Evolutionary conservation across 1,140 invertebrate species (phyloP).

Genomic region (Euura saliciscinereae): DNA sequence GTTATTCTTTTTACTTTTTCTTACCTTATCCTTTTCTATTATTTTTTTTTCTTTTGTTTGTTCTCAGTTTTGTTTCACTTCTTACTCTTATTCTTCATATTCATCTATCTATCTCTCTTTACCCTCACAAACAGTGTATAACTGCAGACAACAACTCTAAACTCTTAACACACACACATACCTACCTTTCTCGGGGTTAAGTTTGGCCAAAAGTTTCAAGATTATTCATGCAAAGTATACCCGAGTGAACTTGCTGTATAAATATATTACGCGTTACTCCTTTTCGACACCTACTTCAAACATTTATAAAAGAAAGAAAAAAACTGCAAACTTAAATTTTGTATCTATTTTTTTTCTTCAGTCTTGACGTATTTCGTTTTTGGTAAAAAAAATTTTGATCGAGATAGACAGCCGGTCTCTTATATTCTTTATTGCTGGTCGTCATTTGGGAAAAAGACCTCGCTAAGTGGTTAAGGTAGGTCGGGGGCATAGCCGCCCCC

Average conservation of each 20-base stretch:
- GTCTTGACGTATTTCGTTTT: no score
- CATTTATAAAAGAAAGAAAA: no score
- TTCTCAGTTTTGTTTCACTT: background rate
- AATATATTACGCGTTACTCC: slow-evolving; percentile 33
- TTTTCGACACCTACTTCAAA: background rate
- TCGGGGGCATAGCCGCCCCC: slow-evolving; percentile 21
- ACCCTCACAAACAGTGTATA: background rate
- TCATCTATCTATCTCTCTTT: slow-evolving; percentile 6
- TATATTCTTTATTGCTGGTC: slow-evolving; percentile 8
- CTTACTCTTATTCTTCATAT: background rate
- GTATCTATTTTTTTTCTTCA: no score
- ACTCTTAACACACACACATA: background rate
- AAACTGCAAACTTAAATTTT: no score
- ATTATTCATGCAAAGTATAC: slow-evolving; percentile 42
- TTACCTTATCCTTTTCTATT: background rate
- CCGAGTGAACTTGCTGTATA: slow-evolving; percentile 41
- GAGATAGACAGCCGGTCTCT: background rate
- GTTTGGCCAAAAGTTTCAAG: slow-evolving; percentile 41
- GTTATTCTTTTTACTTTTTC: no score
- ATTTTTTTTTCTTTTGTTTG: background rate
- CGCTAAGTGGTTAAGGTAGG: slow-evolving; percentile 41
- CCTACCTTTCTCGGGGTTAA: slow-evolving; percentile 25
- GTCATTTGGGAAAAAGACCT: slow-evolving; percentile 29
- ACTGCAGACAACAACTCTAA: background rate
- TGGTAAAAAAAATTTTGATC: no score